Conservation (phyloP, 1,140 invertebrate species). For the Physella acuta region DNA sequence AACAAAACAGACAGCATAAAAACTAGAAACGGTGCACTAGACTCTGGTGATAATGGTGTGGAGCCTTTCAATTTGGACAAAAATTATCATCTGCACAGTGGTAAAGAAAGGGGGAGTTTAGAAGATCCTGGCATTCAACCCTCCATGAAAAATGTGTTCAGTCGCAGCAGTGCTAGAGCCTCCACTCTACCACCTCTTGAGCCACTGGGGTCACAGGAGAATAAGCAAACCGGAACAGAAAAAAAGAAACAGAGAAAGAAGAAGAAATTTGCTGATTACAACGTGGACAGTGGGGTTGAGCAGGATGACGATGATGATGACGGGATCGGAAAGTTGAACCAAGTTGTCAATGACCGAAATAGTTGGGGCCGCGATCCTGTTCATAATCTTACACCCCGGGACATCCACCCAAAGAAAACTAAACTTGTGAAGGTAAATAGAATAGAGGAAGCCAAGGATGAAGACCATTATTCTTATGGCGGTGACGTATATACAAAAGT, state of each 20-base stretch:
- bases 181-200: slow-evolving; percentile 12
- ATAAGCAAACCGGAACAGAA: background rate
- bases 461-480: background rate
- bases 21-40: background rate
- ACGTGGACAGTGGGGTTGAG: background rate
- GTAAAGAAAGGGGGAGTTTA: background rate
- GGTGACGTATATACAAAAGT: background rate
- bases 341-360: background rate
- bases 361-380: background rate
- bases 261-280: slow-evolving; percentile 8
- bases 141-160: background rate
- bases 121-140: background rate
- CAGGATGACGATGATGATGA: background rate
- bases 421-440: background rate
- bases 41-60: slow-evolving; percentile 1
- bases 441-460: background rate
- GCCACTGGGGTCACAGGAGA: background rate
- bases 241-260: slow-evolving; percentile 9
- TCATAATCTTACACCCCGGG: background rate
- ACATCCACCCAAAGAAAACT: background rate
- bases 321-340: background rate
- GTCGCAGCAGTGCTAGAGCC: background rate
- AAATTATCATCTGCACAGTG: background rate
- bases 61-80: background rate
- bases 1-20: background rate